Percentiles rank a stretch among this genome's conserved stretches.
Evolutionary conservation across 2,113 vertebrate species (phyloP).

Genomic region (Coreoperca whiteheadi): DNA sequence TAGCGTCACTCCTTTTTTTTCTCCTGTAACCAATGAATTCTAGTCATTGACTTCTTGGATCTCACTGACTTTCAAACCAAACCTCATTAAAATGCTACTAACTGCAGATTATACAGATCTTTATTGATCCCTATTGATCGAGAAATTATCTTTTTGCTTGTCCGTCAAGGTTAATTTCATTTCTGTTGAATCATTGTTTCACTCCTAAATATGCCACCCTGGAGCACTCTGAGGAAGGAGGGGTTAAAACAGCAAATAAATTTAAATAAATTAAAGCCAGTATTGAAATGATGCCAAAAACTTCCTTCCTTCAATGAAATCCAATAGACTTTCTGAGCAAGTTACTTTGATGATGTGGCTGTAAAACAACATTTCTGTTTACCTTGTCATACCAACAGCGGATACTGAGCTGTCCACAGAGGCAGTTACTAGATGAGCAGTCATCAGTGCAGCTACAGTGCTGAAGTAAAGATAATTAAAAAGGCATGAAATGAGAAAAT

Average conservation of each 20-base stretch:
- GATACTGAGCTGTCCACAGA: constrained; percentile 95
- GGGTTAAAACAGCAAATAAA: too few relatives aligned
- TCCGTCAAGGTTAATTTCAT: too few relatives aligned
- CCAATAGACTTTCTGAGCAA: not conserved
- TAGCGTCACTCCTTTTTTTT: not conserved
- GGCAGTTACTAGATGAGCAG: constrained; percentile 94
- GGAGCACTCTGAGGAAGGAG: too few relatives aligned
- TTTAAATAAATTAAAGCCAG: too few relatives aligned
- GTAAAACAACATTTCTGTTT: not conserved
- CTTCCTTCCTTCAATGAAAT: not conserved
- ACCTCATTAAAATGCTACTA: not conserved
- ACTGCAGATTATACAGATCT: not conserved
- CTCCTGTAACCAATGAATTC: not conserved
- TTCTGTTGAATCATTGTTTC: too few relatives aligned
- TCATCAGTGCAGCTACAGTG: constrained; percentile 92
- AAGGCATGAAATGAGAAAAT: not conserved
- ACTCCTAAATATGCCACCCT: too few relatives aligned
- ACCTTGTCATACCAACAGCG: constrained; percentile 98
- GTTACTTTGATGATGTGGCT: not conserved
- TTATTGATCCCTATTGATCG: not conserved
- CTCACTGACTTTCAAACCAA: not conserved
- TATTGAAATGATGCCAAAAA: too few relatives aligned
- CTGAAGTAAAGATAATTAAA: constrained; percentile 64
- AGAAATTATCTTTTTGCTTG: too few relatives aligned
- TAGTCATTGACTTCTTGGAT: not conserved